Evolutionary conservation across 2,888 invertebrate genomes (phyloP), one percentile per base, ranked within the genome.

Genomic region (Caenorhabditis panamensis): DNA sequence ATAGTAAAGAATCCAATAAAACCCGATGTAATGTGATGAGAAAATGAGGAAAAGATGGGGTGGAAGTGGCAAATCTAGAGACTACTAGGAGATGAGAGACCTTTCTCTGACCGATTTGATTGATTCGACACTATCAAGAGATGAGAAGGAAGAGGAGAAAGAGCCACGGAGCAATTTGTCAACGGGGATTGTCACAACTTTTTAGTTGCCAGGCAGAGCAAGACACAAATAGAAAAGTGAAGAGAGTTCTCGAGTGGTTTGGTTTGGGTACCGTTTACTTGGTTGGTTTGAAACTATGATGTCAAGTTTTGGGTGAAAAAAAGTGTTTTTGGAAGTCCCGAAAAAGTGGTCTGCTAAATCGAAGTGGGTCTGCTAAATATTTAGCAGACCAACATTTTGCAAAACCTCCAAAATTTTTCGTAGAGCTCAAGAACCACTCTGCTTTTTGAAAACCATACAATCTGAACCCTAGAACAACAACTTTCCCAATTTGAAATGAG

Each of bases 161-260:
- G n/a, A 20, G n/a, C n/a, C 54, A 28, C 54, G 26, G 54, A 54
- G 54, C 54, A 54, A 54, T 54, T 54, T 54, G 54, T 54, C 54
- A 54, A 54, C 24, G n/a, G n/a, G 26, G 54, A 54, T 54, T 54
- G 54, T 54, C 54, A 54, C 54, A 54, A 54, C 28, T 54, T n/a
- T 54, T 54, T 26, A 31, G 31, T 31, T 6, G 31, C 31, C n/a
- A n/a, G n/a, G 49, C 8, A 13, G 26, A 26, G 26, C 16, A 28
- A 2, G 54, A 54, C 11, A 54, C 54, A 54, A 54, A 54, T 11
- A 54, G 41, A 41, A n/a, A 54, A 28, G 9, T 16, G 28, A 28
- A 16, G 9, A 18, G 28, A 8, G 26, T 49, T 49, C 49, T 49
- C 49, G 49, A 49, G 49, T 49, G 49, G 44, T 2, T 44, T 8